phyloP scores from a whole-genome alignment of 1,140 invertebrate species.

The Zeugodacus cucurbitae region DNA sequence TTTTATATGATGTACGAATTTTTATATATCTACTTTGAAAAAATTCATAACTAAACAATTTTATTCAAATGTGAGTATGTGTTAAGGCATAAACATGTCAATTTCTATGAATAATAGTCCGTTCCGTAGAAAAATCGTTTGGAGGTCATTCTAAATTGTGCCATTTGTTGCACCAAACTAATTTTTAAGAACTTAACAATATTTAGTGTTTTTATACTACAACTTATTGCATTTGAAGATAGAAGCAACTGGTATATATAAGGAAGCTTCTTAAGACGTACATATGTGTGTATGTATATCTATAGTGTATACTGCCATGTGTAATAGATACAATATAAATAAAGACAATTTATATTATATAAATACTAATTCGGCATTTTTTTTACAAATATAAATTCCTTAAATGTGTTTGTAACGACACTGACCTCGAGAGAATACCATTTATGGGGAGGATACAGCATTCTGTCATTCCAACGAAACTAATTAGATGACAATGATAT shows the following conservation, averaged over 20 bases:
- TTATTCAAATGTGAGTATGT: not conserved
- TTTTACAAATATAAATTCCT: conserved; percentile 2
- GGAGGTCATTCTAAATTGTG: not conserved
- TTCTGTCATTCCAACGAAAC: not conserved
- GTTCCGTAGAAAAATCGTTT: not conserved
- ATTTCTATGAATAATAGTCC: not conserved
- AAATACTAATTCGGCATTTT: not conserved
- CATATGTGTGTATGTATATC: not conserved
- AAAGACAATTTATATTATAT: not conserved
- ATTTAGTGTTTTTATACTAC: not conserved
- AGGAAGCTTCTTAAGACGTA: no score
- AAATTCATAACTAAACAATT: not conserved
- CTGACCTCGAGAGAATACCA: not conserved
- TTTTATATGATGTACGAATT: no score
- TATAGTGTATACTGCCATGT: not conserved
- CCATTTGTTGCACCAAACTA: not conserved
- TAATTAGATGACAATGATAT: conserved; percentile 27
- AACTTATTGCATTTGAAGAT: not conserved
- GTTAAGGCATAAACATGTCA: not conserved
- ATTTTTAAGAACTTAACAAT: not conserved
- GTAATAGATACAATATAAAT: not conserved
- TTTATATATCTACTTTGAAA: not conserved
- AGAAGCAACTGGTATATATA: no score
- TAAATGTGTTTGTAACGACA: not conserved
- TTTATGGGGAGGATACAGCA: conserved; percentile 7